Conservation (phyloP, 1,140 invertebrate species). For the Lasioglossum albipes region DNA sequence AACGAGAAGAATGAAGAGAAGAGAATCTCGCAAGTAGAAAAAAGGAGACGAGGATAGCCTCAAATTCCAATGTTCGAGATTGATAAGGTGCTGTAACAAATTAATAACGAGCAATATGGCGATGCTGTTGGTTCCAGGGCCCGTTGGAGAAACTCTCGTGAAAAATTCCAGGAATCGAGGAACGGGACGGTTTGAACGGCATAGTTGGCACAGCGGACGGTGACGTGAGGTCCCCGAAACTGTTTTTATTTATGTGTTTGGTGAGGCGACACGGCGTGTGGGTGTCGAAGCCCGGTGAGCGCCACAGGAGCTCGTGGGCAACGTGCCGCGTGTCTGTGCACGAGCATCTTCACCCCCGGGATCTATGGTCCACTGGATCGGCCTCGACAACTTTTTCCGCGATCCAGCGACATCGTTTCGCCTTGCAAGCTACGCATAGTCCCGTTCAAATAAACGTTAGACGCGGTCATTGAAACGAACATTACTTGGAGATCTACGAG, state of each 20-base stretch:
- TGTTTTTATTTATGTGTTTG: constrained; percentile 75
- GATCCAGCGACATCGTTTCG: background rate
- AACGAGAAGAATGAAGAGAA: too few species aligned
- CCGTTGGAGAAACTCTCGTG: background rate
- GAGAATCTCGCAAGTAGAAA: too few species aligned
- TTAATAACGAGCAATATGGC: too few species aligned
- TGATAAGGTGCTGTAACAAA: too few species aligned
- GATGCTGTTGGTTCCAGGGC: too few species aligned
- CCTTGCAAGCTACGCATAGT: too few species aligned
- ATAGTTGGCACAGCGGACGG: constrained; percentile 37
- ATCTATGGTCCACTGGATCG: background rate
- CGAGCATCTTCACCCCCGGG: constrained; percentile 24
- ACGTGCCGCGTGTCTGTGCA: constrained; percentile 54
- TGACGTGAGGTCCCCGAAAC: constrained; percentile 50
- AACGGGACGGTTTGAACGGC: constrained; percentile 18
- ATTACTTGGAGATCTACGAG: too few species aligned
- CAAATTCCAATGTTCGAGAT: too few species aligned
- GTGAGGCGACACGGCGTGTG: constrained; percentile 77
- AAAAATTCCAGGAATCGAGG: constrained; percentile 28
- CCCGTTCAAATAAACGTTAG: too few species aligned
- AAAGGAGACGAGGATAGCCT: too few species aligned
- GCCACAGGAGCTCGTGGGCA: constrained; percentile 70
- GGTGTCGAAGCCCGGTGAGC: constrained; percentile 78
- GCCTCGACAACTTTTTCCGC: background rate
- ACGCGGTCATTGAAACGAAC: too few species aligned